Evolutionary conservation across 2,888 invertebrate genomes (phyloP).

Genomic region (Thalpophila matura): DNA sequence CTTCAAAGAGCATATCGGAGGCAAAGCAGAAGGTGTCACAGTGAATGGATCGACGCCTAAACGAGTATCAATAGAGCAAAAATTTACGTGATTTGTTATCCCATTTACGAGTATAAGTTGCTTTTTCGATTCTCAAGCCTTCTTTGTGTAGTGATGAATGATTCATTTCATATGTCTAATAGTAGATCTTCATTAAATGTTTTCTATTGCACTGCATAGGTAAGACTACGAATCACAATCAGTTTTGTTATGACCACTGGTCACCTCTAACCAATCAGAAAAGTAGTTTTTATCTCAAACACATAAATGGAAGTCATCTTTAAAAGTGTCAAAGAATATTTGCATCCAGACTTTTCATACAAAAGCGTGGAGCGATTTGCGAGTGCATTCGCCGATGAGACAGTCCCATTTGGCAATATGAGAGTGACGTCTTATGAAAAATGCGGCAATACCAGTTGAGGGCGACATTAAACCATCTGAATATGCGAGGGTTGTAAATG

Average conservation of each 20-base stretch:
- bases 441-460: conserved; percentile 77
- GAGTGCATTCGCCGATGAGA: conserved; percentile 66
- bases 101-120: background rate
- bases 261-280: no score
- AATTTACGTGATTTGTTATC: conserved; percentile 63
- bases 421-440: conserved; percentile 82
- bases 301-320: no score
- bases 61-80: conserved; percentile 70
- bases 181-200: no score
- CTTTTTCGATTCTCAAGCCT: background rate
- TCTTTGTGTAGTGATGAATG: background rate
- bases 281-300: no score
- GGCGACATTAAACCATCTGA: conserved; percentile 83
- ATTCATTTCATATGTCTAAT: no score
- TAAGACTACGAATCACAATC: no score
- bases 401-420: conserved; percentile 69
- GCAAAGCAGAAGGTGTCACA: conserved; percentile 75
- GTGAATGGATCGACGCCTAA: conserved; percentile 73
- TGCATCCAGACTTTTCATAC: conserved; percentile 25
- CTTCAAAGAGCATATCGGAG: conserved; percentile 77
- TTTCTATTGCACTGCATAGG: no score
- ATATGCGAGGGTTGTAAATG: conserved; percentile 84
- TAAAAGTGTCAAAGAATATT: conserved; percentile 12
- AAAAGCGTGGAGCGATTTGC: conserved; percentile 36
- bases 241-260: no score